phyloP scores from a whole-genome alignment of 1,140 invertebrate species.

The Bombyx mandarina region DNA sequence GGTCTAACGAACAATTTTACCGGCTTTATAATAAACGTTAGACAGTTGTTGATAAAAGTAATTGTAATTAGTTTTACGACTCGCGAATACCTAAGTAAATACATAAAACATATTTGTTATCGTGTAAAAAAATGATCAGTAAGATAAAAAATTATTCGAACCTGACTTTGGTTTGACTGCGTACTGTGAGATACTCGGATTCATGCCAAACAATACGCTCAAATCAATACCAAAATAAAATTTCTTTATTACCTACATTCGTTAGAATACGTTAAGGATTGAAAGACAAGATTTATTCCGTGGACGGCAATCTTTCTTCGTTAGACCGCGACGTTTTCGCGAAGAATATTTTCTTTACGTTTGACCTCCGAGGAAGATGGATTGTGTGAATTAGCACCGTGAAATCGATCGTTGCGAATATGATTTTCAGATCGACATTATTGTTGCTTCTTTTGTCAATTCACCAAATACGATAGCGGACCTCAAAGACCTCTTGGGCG shows the following conservation, averaged over 20 bases:
- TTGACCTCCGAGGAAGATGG: slow-evolving; percentile 8
- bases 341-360: slow-evolving; percentile 5
- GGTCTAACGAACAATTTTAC: no score
- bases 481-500: slow-evolving; percentile 76
- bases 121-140: no score
- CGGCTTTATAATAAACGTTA: no score
- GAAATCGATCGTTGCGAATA: slow-evolving; percentile 4
- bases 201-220: not conserved
- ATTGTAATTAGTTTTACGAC: no score
- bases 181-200: no score
- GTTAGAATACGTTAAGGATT: not conserved
- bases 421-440: slow-evolving; percentile 74
- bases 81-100: no score
- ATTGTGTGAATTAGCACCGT: slow-evolving; percentile 6
- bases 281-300: slow-evolving; percentile 1
- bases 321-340: slow-evolving; percentile 5
- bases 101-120: no score
- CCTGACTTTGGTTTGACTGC: no score
- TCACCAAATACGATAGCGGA: slow-evolving; percentile 76
- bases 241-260: no score
- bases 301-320: slow-evolving; percentile 7
- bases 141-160: no score
- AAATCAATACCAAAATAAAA: no score
- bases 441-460: slow-evolving; percentile 86
- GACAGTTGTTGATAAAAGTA: no score